These are phyloP conservation scores for Andrena minutula DNA, from an alignment of 2,888 invertebrate species.

Conservation along the genomic window DNA sequence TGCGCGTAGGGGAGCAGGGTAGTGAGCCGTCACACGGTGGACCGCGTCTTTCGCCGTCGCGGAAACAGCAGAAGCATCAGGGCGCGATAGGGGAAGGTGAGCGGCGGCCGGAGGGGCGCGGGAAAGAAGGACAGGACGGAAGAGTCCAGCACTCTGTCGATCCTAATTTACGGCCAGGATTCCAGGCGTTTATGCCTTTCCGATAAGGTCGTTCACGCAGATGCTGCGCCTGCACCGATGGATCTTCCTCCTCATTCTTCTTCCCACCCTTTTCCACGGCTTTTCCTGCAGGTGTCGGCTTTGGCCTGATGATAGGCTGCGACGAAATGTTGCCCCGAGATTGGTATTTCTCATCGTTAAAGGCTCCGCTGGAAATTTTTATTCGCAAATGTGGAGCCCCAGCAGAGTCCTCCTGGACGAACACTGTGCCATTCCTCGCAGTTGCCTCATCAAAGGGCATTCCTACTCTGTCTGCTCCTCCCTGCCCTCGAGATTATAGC, in stretches of 20 bases:
- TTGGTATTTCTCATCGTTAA: constrained; percentile 17
- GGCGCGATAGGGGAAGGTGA: constrained; percentile 31
- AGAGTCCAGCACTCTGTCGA: constrained; percentile 81
- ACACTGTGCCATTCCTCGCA: no score
- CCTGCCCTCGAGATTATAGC: no score
- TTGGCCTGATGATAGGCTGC: constrained; percentile 48
- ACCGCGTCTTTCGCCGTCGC: constrained; percentile 28
- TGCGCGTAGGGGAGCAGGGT: background rate
- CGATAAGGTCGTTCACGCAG: constrained; percentile 81
- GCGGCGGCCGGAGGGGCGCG: constrained; percentile 34
- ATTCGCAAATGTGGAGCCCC: background rate
- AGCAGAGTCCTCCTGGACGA: no score
- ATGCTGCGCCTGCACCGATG: constrained; percentile 69
- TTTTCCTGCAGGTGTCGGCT: constrained; percentile 25
- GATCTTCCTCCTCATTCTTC: constrained; percentile 59
- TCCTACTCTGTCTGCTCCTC: no score
- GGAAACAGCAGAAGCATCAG: background rate
- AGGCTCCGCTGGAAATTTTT: background rate
- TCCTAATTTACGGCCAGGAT: constrained; percentile 85
- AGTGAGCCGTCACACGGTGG: constrained; percentile 49
- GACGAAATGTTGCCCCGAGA: constrained; percentile 37
- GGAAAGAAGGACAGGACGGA: constrained; percentile 46
- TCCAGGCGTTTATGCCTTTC: constrained; percentile 84
- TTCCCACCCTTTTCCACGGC: constrained; percentile 24
- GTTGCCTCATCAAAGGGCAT: no score